Percentiles rank a stretch among this genome's conserved stretches.
These are phyloP conservation scores for Gymnopithys bicolor DNA, from an alignment of 2,797 vertebrate species.

Conservation along the genomic window DNA sequence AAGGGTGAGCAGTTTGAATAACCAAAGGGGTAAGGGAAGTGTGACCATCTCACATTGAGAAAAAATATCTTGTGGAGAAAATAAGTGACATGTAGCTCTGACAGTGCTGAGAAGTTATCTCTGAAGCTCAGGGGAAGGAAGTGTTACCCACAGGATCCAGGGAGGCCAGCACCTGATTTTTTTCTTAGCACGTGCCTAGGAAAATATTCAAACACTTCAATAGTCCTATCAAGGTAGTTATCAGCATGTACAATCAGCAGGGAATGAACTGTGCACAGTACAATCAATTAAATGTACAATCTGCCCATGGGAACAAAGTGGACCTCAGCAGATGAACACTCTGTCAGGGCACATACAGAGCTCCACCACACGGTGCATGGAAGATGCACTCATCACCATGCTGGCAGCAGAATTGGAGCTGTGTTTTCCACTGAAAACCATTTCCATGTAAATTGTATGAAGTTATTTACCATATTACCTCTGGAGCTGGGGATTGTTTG, in stretches of 20 bases:
- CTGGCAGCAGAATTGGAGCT: accelerated
- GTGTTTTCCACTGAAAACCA: background rate
- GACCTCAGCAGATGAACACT: background rate
- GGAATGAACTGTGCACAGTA: background rate
- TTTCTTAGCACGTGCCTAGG: background rate
- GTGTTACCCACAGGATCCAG: background rate
- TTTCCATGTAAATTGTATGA: accelerated
- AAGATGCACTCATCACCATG: background rate
- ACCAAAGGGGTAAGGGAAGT: background rate
- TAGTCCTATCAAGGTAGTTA: background rate
- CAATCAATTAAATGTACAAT: background rate
- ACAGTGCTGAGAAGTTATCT: background rate
- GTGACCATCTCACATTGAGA: background rate
- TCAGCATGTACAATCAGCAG: background rate
- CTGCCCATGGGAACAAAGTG: background rate
- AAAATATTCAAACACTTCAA: background rate
- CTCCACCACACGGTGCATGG: accelerated
- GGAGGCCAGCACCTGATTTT: background rate
- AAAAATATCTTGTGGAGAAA: background rate
- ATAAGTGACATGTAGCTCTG: background rate
- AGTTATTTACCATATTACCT: background rate
- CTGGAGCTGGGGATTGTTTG: background rate
- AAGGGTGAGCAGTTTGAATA: background rate
- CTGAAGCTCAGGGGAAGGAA: background rate
- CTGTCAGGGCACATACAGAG: accelerated